Percentiles rank a stretch among this genome's conserved stretches.
These are phyloP conservation scores for Herpetotheres cachinnans DNA, from an alignment of 2,113 vertebrate genomes.

Conservation along the genomic window DNA sequence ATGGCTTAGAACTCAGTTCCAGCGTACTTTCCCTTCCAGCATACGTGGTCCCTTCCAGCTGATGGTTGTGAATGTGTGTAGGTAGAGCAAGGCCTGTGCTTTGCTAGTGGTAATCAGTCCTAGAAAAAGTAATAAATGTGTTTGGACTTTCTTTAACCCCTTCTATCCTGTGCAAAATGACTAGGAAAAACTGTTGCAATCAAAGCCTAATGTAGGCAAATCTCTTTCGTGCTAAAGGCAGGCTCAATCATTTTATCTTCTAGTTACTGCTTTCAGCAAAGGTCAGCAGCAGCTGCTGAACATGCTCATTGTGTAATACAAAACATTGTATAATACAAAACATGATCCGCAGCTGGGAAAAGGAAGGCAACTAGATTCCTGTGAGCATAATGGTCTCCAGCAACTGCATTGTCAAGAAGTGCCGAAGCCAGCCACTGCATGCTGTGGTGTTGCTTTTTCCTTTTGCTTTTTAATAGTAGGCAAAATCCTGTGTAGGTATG, in stretches of 20 bases:
- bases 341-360: neutral
- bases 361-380: neutral
- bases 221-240: neutral
- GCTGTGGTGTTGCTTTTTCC: neutral
- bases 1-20: neutral
- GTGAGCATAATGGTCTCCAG: neutral
- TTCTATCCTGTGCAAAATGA: neutral
- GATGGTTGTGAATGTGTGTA: neutral
- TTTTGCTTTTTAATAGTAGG: neutral
- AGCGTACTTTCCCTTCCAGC: neutral
- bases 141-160: neutral
- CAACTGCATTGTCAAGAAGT: neutral
- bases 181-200: neutral
- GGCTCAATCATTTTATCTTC: neutral
- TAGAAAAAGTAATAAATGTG: neutral
- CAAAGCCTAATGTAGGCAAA: neutral
- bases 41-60: neutral
- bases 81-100: neutral
- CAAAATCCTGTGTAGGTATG: neutral
- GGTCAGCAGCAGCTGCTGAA: neutral
- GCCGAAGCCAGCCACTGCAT: rapidly evolving
- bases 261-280: neutral
- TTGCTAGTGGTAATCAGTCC: neutral
- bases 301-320: neutral
- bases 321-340: neutral